Conservation (phyloP, 2,113 vertebrate genomes). For the Toxotes jaculatrix region DNA sequence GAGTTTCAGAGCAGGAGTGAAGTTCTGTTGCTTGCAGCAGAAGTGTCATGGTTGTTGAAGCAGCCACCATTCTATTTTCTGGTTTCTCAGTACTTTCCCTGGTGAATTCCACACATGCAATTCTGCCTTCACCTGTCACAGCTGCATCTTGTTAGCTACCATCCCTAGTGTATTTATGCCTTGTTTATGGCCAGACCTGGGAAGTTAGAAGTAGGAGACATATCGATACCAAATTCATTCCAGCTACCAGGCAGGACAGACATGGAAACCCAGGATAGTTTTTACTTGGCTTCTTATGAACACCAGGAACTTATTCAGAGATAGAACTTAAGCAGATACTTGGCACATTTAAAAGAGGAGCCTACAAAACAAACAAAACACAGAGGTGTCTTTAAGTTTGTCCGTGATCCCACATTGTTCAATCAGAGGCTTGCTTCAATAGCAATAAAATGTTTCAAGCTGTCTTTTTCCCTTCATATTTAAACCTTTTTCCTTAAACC, state of each 20-base stretch:
- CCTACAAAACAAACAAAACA: constrained; percentile 3
- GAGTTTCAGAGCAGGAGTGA: constrained; percentile 10
- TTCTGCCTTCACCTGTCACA: constrained; percentile 56
- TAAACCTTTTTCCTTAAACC: background rate
- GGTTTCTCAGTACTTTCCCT: constrained; percentile 6
- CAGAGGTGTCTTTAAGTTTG: background rate
- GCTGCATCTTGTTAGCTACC: constrained; percentile 50
- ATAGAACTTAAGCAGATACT: background rate
- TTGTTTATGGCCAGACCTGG: constrained; percentile 42
- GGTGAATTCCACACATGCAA: constrained; percentile 23
- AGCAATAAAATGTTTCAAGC: background rate
- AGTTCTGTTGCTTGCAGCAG: constrained; percentile 10
- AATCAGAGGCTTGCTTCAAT: background rate
- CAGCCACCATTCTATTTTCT: constrained; percentile 43
- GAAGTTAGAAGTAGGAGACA: constrained; percentile 34
- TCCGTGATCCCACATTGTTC: background rate
- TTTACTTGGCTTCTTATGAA: constrained; percentile 8
- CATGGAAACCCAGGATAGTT: background rate
- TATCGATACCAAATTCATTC: constrained; percentile 23
- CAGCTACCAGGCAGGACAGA: background rate
- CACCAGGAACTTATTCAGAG: background rate
- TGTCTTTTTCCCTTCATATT: background rate
- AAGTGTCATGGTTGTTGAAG: constrained; percentile 37
- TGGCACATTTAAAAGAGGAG: background rate
- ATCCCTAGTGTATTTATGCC: constrained; percentile 43